Conservation (phyloP, 1,140 invertebrate species). For the Drosophila insularis region DNA sequence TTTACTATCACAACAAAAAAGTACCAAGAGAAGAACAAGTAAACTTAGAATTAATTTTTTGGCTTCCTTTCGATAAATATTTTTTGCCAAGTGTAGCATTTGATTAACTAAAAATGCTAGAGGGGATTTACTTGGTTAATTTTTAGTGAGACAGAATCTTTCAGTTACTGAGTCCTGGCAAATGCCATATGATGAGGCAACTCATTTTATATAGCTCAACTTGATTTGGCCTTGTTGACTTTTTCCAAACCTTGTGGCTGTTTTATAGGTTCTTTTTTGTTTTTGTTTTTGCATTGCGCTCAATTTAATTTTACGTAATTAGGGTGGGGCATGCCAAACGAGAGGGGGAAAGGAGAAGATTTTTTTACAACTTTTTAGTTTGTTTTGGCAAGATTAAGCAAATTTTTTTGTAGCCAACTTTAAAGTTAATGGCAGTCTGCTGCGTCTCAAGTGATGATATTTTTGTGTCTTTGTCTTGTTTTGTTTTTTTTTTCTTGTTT, state of each 20-base stretch:
- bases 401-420: conserved; percentile 60
- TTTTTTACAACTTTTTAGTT: conserved; percentile 79
- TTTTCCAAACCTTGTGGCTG: conserved; percentile 15
- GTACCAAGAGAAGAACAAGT: background rate
- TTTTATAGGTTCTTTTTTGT: conserved; percentile 16
- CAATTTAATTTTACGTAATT: conserved; percentile 55
- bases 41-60: background rate
- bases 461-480: conserved; percentile 36
- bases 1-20: background rate
- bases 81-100: conserved; percentile 48
- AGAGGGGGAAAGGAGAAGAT: conserved; percentile 36
- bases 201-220: conserved; percentile 25
- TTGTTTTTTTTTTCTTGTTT: conserved; percentile 8
- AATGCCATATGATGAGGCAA: conserved; percentile 39
- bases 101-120: conserved; percentile 73
- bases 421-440: conserved; percentile 16
- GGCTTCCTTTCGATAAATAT: too few relatives aligned
- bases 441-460: conserved; percentile 34
- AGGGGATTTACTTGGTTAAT: conserved; percentile 65
- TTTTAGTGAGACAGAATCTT: conserved; percentile 47
- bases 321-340: conserved; percentile 1
- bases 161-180: conserved; percentile 25
- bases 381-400: conserved; percentile 64
- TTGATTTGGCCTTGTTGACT: conserved; percentile 9
- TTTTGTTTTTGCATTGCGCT: conserved; percentile 68